Base-by-base conservation (phyloP, 2,113 vertebrate species). In the Anoplopoma fimbria region DNA sequence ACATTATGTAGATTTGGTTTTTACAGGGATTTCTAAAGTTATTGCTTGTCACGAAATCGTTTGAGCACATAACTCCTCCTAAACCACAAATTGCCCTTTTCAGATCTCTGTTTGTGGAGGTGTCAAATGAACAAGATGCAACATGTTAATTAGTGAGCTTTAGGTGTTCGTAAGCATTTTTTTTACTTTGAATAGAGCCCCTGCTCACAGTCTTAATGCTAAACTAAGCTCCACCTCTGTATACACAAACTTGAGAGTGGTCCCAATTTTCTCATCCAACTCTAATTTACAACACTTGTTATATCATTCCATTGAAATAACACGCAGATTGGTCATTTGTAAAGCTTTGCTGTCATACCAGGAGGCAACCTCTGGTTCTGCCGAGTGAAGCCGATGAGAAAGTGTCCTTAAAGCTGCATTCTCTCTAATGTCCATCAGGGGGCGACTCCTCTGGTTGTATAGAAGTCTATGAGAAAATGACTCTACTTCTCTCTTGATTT, bases 1-100 rank as follows among this genome's bases (percentile, higher is more conserved):
- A 14, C 40, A 31, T 21, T 6, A 13, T 25, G 1, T 25, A 55
- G 31, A 62, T 82, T 77, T 70, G 53, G 29, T 65, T 1, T n/a
- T 74, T 38, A 31, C 23, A 51, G 36, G 45, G 17, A 40, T 84
- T 83, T 69, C 21, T 25, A 0, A 7, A 53, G 42, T 73, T 47
- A 81, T 64, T 69, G 31, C 65, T 79, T 64, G 29, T 31, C 77
- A 76, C 2, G 13, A 58, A 71, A 60, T 10, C 2, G 57, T 69
- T 75, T 6, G 29, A 69, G 72, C 7, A 1, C 4, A 1, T 31
- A 21, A 38, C 53, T 25, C 45, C 87, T 79, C 85, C 85, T 71
- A 25, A 65, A 86, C 83, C 81, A n/a, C 81, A 86, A 83, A 84
- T 64, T 73, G 45, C 25, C 21, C 4, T 81, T 82, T 86, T 75